A percentile compares a stretch with the other conserved stretches of the same genome.
phyloP scores from a whole-genome alignment of 1,140 invertebrate genomes.

The Phenacoccus solenopsis region DNA sequence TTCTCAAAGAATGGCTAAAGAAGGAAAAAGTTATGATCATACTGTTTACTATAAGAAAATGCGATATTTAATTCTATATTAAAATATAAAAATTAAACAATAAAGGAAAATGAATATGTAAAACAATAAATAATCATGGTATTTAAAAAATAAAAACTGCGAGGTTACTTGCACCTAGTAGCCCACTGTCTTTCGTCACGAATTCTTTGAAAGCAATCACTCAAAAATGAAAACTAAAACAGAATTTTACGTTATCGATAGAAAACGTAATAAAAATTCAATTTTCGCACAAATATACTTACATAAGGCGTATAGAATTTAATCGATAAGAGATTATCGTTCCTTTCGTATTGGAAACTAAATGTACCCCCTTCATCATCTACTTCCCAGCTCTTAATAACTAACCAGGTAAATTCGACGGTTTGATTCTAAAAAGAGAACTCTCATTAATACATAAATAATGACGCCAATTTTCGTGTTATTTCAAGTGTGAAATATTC shows the following conservation, averaged over 20 bases:
- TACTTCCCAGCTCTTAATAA: slow-evolving; percentile 68
- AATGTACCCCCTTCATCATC: slow-evolving; percentile 86
- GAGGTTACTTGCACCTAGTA: slow-evolving; percentile 8
- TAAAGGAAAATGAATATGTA: background rate
- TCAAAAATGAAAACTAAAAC: slow-evolving; percentile 79
- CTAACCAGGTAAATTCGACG: slow-evolving; percentile 71
- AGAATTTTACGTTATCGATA: too few species aligned
- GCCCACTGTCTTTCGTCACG: slow-evolving; percentile 51
- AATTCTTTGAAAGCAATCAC: slow-evolving; percentile 89
- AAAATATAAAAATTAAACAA: background rate
- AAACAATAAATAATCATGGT: background rate
- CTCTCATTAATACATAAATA: slow-evolving; percentile 14
- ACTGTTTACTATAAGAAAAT: background rate
- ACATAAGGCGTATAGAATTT: slow-evolving; percentile 88
- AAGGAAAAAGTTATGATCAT: background rate
- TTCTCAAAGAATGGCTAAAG: background rate
- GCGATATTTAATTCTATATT: background rate
- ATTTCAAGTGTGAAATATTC: background rate
- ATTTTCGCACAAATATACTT: slow-evolving; percentile 37
- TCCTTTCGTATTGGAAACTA: slow-evolving; percentile 71
- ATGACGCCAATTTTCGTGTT: slow-evolving; percentile 19
- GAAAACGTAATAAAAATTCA: slow-evolving; percentile 21
- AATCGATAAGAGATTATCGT: slow-evolving; percentile 69
- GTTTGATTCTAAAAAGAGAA: slow-evolving; percentile 47
- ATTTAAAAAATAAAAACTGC: background rate